Conservation (phyloP, 2,797 vertebrate genomes). For the Botia almorhae region DNA sequence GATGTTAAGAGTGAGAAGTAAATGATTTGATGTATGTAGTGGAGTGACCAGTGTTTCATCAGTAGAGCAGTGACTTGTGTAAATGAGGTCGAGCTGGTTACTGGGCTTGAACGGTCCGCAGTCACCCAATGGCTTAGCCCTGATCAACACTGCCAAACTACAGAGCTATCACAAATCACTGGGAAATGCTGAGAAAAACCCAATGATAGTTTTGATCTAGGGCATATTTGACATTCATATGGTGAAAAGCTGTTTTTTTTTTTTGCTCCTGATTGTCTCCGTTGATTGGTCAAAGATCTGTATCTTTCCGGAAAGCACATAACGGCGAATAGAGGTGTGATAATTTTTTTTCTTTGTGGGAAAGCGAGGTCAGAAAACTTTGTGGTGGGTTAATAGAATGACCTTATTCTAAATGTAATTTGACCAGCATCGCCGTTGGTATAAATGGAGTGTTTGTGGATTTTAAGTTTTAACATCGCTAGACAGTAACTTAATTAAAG, state of each 20-base stretch:
- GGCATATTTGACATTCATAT: slow-evolving; percentile 82
- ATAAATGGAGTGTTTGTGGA: not conserved
- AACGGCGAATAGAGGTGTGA: not conserved
- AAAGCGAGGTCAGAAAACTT: not conserved
- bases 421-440: not conserved
- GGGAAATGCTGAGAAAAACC: slow-evolving; percentile 70
- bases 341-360: not conserved
- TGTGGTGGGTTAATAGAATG: not conserved
- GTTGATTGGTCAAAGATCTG: slow-evolving; percentile 10
- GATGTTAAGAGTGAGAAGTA: too few species aligned
- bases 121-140: slow-evolving; percentile 34
- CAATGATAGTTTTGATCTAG: slow-evolving; percentile 80
- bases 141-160: slow-evolving; percentile 56
- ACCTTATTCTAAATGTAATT: slow-evolving; percentile 1
- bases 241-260: slow-evolving; percentile 62
- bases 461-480: not conserved
- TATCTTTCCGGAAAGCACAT: not conserved
- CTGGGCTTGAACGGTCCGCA: slow-evolving; percentile 39
- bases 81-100: too few species aligned
- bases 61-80: too few species aligned
- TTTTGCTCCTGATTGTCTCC: slow-evolving; percentile 15
- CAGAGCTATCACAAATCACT: slow-evolving; percentile 72
- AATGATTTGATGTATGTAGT: too few species aligned
- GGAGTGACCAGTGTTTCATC: too few species aligned
- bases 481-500: not conserved